phyloP scores from a whole-genome alignment of 2,113 vertebrate genomes.

The Bufo gargarizans region DNA sequence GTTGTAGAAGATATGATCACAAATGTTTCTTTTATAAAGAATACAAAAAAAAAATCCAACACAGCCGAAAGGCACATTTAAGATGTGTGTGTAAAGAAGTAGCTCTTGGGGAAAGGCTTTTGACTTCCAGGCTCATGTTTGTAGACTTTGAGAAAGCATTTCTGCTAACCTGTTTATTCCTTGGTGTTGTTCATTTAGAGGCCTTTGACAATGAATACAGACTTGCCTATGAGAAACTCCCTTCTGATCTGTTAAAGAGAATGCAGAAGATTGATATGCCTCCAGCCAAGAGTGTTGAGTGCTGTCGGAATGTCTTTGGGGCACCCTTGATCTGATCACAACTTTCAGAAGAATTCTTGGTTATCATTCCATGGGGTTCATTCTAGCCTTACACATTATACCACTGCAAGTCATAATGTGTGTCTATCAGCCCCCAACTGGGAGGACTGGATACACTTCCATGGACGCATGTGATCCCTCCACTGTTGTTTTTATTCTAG shows the following conservation, averaged over 20 bases:
- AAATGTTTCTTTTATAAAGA: too few species aligned
- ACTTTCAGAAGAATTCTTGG: not conserved
- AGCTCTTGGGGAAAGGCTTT: not conserved
- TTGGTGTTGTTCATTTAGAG: conserved; percentile 76
- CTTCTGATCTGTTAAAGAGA: conserved; percentile 80
- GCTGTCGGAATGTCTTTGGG: conserved; percentile 91
- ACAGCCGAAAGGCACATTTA: not conserved
- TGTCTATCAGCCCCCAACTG: not conserved
- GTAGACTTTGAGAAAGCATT: not conserved
- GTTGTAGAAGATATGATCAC: too few species aligned
- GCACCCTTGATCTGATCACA: conserved; percentile 81
- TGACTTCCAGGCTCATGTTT: not conserved
- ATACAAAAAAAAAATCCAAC: too few species aligned
- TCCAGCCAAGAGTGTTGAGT: conserved; percentile 80
- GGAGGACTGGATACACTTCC: not conserved
- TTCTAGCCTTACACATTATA: conserved; percentile 49
- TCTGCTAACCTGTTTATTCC: conserved; percentile 6
- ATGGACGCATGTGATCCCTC: not conserved
- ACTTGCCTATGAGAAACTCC: conserved; percentile 79
- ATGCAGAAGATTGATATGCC: conserved; percentile 84
- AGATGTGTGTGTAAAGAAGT: not conserved
- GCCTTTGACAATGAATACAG: conserved; percentile 93
- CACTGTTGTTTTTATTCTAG: not conserved
- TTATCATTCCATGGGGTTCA: conserved; percentile 12
- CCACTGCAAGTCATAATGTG: conserved; percentile 17